Base-by-base conservation (phyloP, 2,797 vertebrate species). In the Balearica regulorum region DNA sequence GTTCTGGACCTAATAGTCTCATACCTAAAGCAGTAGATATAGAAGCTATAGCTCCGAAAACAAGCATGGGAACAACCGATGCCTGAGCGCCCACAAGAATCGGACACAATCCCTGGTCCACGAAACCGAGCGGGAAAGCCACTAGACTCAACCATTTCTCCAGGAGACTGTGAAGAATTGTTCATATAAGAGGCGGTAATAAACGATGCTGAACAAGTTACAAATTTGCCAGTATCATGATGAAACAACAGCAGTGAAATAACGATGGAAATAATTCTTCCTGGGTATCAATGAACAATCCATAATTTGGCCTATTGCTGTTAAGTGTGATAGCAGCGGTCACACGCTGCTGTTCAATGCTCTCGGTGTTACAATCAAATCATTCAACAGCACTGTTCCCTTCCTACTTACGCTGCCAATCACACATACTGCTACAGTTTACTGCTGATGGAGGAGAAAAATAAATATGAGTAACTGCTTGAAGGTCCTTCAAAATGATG, bases 21-120 rank as follows among this genome's bases (percentile, higher is more conserved):
- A 9, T 3, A 13, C 24, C 15, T 5, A 44, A 25, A 11, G 33
- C 20, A 29, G 86, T 3, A 5, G 35, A 18, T 2, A 20, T 0
- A 35, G 70, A 44, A 49, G 53, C 43, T 39, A 25, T 3, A n/a
- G 83, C 61, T 62, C 79, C 79, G 25, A 4, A 25, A 2, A 3
- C 13, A 33, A 15, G 5, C 0, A 0, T 3, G 70, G 44, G 21
- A 77, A 43, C 55, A 62, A 3, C 35, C 7, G 41, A 57, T 3
- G 48, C 61, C 70, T 8, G 53, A 81, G 70, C 19, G 9, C 17
- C 29, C 70, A 37, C 11, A 7, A 5, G 53, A 24, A 46, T 31
- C 0, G 0, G 35, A 44, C 46, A 39, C 22, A 13, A 5, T 1
- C 15, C 48, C 71, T 9, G 26, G 41, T 9, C 58, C 71, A 19